Evolutionary conservation across 2,888 invertebrate species (phyloP).

Genomic region (Carpatolechia fugitivella): DNA sequence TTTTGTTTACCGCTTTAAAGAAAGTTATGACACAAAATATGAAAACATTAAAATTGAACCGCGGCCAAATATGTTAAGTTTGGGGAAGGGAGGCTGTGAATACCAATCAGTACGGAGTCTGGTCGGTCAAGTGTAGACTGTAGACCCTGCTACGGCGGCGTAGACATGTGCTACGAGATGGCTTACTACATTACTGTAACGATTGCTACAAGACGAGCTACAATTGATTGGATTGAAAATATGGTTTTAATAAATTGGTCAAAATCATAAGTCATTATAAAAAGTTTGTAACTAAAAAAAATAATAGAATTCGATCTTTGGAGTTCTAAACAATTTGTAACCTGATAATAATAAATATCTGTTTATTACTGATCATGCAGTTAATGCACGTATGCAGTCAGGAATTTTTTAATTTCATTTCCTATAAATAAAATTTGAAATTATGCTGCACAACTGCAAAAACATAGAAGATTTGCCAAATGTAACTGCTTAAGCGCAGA

Average conservation of each 20-base stretch:
- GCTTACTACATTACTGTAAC: constrained; percentile 28
- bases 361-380: too few species aligned
- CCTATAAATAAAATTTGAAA: neutral
- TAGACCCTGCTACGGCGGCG: constrained; percentile 37
- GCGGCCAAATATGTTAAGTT: constrained; percentile 71
- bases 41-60: constrained; percentile 75
- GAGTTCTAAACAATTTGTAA: too few species aligned
- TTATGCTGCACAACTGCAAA: too few species aligned
- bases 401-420: neutral
- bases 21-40: constrained; percentile 73
- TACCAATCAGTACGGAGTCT: constrained; percentile 50
- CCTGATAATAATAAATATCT: too few species aligned
- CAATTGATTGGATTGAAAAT: neutral
- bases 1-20: constrained; percentile 66
- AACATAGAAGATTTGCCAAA: neutral
- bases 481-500: neutral
- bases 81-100: constrained; percentile 57
- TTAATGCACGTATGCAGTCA: too few species aligned
- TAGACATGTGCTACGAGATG: constrained; percentile 58
- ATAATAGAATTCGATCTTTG: too few species aligned
- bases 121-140: constrained; percentile 18
- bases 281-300: too few species aligned
- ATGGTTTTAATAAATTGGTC: neutral
- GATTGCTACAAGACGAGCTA: neutral
- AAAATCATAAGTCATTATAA: too few species aligned